Base-by-base conservation (phyloP, 2,888 invertebrate genomes). In the Willowsia nigromaculata region DNA sequence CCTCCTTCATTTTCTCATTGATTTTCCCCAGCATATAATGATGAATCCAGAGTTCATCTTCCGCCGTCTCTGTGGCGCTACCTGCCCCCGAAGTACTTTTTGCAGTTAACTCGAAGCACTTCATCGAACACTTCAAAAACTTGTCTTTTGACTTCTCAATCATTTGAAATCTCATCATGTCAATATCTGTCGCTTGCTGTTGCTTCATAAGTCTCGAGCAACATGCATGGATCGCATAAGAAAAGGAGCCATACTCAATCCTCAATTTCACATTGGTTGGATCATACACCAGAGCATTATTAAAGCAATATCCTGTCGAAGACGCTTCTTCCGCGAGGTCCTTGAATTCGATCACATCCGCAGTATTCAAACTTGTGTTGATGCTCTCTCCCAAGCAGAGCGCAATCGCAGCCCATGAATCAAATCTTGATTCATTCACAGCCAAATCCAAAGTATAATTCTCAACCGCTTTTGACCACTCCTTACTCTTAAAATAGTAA, bases 11-110 rank as follows among this genome's bases (percentile, higher is more conserved):
- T 93, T 99, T 99, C 94, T 99, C 98, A 0, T 97, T 96, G 82
- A 98, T 96, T 95, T 99, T 99, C 0, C 98, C 99, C n/a, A 99
- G 94, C 97, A 99, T 98, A 93, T 98, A 99, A 94, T 97, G 97
- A 93, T 97, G 96, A 47, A 98, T 94, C 99, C 99, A 99, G 87
- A 96, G 95, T 93, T 99, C 98, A 93, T 98, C 98, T 91, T 96
- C 96, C 0, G 95, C 94, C 5, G 59, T 80, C 6, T 85, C 88
- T 22, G 47, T n/a, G 0, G 50, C 27, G 68, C 95, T 95, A 90
- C 95, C 95, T n/a, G 94, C 93, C 83, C 95, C 95, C 56, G 94
- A 94, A 0, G 94, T 94, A 33, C 56, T 76, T n/a, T 78, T 78
- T 0, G 50, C 37, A 1, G 94, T 94, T 65, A 93, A 93, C 62